A percentile compares a stretch with the other conserved stretches of the same genome.
These are phyloP conservation scores for Trididemnum clinides DNA, from an alignment of 23 tunicate species.

Conservation along the genomic window DNA sequence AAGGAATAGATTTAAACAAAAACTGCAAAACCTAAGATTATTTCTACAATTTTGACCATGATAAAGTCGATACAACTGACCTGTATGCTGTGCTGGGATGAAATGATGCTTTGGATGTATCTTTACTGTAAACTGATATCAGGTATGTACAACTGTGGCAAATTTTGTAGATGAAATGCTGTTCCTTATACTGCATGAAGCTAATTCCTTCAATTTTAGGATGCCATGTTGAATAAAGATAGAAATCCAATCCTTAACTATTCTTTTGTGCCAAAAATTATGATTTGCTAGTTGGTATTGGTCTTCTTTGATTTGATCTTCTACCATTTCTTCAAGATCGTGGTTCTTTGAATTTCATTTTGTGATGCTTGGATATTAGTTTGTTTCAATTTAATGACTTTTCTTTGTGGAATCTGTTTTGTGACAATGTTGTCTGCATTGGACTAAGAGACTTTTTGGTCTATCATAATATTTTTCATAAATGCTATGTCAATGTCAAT, in stretches of 20 bases:
- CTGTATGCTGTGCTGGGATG: not conserved
- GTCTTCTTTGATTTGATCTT: too few relatives aligned
- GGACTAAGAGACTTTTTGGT: not conserved
- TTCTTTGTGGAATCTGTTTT: slow-evolving; percentile 2
- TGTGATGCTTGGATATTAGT: not conserved
- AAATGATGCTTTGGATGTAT: not conserved
- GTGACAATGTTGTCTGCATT: not conserved
- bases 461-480: slow-evolving; percentile 2
- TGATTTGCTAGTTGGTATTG: not conserved
- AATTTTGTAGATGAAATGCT: slow-evolving; percentile 2
- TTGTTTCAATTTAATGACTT: not conserved
- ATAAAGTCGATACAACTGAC: too few relatives aligned
- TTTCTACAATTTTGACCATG: too few relatives aligned
- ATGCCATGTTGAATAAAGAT: slow-evolving; percentile 5
- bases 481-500: not conserved
- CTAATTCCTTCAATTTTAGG: not conserved
- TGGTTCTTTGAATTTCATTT: not conserved
- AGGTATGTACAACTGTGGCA: not conserved
- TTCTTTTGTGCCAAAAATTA: not conserved
- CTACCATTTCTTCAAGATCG: not conserved
- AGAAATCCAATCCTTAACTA: not conserved
- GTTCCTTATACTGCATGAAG: slow-evolving; percentile 1
- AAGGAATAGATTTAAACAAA: too few relatives aligned
- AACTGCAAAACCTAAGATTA: too few relatives aligned
- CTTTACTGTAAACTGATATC: not conserved